phyloP scores from a whole-genome alignment of 1,140 invertebrate species.

The Trichonephila clavipes region DNA sequence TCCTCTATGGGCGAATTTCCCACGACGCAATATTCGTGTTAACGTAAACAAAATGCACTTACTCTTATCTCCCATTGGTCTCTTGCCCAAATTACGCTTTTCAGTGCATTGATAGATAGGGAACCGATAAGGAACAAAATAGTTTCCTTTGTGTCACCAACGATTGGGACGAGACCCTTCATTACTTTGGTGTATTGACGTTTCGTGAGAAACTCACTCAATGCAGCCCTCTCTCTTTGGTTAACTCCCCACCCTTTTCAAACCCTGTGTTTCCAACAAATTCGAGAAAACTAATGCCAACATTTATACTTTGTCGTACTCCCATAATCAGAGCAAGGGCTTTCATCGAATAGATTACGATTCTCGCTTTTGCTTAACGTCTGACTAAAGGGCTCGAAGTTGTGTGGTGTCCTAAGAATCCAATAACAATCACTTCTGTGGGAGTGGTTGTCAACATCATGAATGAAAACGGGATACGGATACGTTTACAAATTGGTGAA shows the following conservation, averaged over 20 bases:
- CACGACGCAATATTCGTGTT: neutral
- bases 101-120: constrained; percentile 45
- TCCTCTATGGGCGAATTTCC: neutral
- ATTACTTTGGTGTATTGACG: constrained; percentile 49
- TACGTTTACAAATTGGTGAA: neutral
- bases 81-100: constrained; percentile 45
- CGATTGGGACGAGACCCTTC: constrained; percentile 36
- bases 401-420: neutral
- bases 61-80: neutral
- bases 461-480: constrained; percentile 12
- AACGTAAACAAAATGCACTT: constrained; percentile 12
- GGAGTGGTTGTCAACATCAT: constrained; percentile 6
- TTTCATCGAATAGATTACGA: constrained; percentile 13
- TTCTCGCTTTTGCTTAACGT: neutral
- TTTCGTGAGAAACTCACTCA: constrained; percentile 55
- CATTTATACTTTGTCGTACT: constrained; percentile 5
- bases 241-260: constrained; percentile 44
- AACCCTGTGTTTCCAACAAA: constrained; percentile 15
- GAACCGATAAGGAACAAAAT: constrained; percentile 52
- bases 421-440: constrained; percentile 27
- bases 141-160: constrained; percentile 13
- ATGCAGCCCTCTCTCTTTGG: constrained; percentile 7
- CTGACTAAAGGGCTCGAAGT: neutral
- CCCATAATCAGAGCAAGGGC: constrained; percentile 11
- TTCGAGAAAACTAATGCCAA: constrained; percentile 47